A percentile compares a stretch with the other conserved stretches of the same genome.
Conservation (phyloP, 2,113 vertebrate species). For the Ammodytes marinus region DNA sequence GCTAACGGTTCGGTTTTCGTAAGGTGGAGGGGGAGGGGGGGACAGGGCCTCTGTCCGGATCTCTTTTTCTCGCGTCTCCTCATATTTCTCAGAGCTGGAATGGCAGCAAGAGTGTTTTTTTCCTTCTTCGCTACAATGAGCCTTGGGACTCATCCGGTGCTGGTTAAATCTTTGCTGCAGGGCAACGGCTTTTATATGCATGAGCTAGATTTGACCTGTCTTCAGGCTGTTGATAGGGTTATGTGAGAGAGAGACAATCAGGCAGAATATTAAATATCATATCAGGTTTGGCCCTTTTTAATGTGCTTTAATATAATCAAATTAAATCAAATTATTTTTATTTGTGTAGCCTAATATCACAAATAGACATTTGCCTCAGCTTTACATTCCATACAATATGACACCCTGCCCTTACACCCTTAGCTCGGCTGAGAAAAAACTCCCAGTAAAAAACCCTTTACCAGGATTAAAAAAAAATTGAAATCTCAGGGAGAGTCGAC, state of each 20-base stretch:
- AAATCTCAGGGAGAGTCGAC: too few species aligned
- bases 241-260: conserved; percentile 65
- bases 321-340: too few species aligned
- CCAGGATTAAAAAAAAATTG: too few species aligned
- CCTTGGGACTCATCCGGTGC: conserved; percentile 54
- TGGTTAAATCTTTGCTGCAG: conserved; percentile 70
- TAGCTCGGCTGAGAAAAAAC: too few species aligned
- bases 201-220: conserved; percentile 75
- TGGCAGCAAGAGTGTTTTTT: conserved; percentile 50
- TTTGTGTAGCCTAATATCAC: too few species aligned
- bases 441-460: too few species aligned
- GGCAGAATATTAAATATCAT: conserved; percentile 67
- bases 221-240: conserved; percentile 56
- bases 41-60: conserved; percentile 31
- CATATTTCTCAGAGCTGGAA: conserved; percentile 71
- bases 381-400: too few species aligned
- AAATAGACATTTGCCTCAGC: too few species aligned
- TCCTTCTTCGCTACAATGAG: conserved; percentile 37
- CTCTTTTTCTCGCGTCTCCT: conserved; percentile 54
- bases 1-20: conserved; percentile 63
- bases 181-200: conserved; percentile 75
- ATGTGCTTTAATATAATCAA: conserved; percentile 15
- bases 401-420: too few species aligned
- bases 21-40: background rate
- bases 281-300: conserved; percentile 13